Conservation (phyloP, 1,140 invertebrate species). For the Cotesia typhae region DNA sequence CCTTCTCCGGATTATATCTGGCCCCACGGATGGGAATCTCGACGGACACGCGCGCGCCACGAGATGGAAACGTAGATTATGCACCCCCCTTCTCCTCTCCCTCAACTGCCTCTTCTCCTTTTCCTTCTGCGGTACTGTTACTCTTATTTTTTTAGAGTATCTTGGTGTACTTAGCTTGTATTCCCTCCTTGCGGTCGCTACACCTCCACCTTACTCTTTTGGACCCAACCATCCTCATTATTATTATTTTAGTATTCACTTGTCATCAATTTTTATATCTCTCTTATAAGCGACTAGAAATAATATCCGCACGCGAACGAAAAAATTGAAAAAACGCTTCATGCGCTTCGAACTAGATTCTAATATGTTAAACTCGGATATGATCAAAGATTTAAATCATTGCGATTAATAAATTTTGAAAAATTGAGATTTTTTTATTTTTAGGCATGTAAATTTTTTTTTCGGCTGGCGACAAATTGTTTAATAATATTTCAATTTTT, state of each 20-base stretch:
- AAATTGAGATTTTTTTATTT: too few relatives aligned
- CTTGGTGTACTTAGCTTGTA: conserved; percentile 25
- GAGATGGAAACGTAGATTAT: conserved; percentile 62
- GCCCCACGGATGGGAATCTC: conserved; percentile 58
- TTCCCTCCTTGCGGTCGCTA: neutral
- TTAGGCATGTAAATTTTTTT: too few relatives aligned
- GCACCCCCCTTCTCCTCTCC: conserved; percentile 36
- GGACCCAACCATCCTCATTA: neutral
- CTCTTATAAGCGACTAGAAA: neutral
- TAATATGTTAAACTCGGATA: too few relatives aligned
- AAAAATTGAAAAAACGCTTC: too few relatives aligned
- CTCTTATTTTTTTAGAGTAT: conserved; percentile 40
- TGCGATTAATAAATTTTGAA: too few relatives aligned
- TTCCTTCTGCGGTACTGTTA: conserved; percentile 45
- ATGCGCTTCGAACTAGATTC: too few relatives aligned
- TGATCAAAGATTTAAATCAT: too few relatives aligned
- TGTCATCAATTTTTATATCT: conserved; percentile 32
- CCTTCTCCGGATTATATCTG: conserved; percentile 29
- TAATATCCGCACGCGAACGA: neutral
- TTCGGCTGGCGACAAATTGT: too few relatives aligned
- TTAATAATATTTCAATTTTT: too few relatives aligned
- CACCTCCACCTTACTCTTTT: conserved; percentile 3
- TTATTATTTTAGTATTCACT: conserved; percentile 18
- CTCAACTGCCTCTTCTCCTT: conserved; percentile 38
- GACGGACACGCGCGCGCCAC: conserved; percentile 62